A percentile compares a stretch with the other conserved stretches of the same genome.
Conservation (phyloP, 2,113 vertebrate genomes). For the Plecturocebus donacophilus region DNA sequence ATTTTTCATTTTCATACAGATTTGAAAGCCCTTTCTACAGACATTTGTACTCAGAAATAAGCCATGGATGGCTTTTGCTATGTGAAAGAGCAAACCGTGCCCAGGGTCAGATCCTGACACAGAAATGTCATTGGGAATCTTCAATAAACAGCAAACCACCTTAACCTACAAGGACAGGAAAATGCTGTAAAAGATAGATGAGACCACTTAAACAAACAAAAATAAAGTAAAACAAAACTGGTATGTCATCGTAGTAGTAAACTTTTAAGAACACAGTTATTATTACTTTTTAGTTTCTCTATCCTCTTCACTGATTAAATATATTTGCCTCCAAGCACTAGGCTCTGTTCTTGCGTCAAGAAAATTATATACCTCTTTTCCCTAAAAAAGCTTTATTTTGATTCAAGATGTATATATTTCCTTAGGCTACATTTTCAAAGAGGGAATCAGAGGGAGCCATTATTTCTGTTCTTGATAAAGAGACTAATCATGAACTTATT, state of each 20-base stretch:
- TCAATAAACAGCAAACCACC: not conserved
- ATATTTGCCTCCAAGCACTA: not conserved
- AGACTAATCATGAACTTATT: constrained; percentile 19
- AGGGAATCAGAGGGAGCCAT: not conserved
- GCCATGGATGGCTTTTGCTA: not conserved
- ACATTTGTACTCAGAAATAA: not conserved
- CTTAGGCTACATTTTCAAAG: constrained; percentile 22
- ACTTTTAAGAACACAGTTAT: not conserved
- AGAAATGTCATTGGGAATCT: constrained; percentile 43
- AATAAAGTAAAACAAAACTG: not conserved
- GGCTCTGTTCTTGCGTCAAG: not conserved
- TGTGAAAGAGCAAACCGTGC: constrained; percentile 19
- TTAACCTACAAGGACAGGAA: not conserved
- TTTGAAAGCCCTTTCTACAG: not conserved
- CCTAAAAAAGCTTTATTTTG: constrained; percentile 29
- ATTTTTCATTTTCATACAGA: not conserved
- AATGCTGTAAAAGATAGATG: not conserved
- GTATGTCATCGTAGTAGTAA: not conserved
- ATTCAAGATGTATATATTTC: not conserved
- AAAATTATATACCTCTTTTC: not conserved
- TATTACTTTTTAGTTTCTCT: not conserved
- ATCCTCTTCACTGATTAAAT: not conserved
- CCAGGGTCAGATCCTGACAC: constrained; percentile 25
- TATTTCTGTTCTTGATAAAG: constrained; percentile 32
- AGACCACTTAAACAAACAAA: not conserved